Evolutionary conservation across 2,888 invertebrate genomes (phyloP).

Genomic region (Parnassius apollo): DNA sequence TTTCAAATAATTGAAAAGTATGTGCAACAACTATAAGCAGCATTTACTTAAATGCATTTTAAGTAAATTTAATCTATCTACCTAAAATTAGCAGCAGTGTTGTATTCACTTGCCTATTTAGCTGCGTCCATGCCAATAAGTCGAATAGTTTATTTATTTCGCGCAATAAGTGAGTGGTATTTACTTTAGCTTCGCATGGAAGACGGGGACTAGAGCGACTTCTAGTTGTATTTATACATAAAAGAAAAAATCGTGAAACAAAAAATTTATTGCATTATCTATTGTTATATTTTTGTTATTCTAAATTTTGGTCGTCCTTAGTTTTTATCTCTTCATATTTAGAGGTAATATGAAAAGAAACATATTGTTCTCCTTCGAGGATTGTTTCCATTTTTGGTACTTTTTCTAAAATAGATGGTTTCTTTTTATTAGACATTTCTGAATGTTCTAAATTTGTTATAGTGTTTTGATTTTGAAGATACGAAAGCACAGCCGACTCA

Average conservation of each 20-base stretch:
- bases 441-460: not conserved
- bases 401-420: constrained; percentile 48
- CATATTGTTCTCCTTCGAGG: constrained; percentile 48
- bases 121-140: too few relatives aligned
- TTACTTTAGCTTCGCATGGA: too few relatives aligned
- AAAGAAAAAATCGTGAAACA: not conserved
- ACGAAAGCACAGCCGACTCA: not conserved
- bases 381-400: constrained; percentile 63
- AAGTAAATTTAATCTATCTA: too few relatives aligned
- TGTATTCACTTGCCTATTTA: constrained; percentile 30
- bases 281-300: not conserved
- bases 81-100: not conserved
- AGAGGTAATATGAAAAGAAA: constrained; percentile 18
- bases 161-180: too few relatives aligned
- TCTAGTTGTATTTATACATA: too few relatives aligned
- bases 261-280: not conserved
- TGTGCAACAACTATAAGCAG: too few relatives aligned
- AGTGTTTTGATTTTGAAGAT: not conserved
- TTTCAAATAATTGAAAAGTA: too few relatives aligned
- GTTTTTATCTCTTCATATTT: not conserved
- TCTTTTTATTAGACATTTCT: not conserved
- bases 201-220: too few relatives aligned
- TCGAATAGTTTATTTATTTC: too few relatives aligned
- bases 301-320: not conserved
- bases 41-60: too few relatives aligned